These are phyloP conservation scores for Trematomus loennbergii DNA, from an alignment of 2,113 vertebrate species.

Conservation along the genomic window DNA sequence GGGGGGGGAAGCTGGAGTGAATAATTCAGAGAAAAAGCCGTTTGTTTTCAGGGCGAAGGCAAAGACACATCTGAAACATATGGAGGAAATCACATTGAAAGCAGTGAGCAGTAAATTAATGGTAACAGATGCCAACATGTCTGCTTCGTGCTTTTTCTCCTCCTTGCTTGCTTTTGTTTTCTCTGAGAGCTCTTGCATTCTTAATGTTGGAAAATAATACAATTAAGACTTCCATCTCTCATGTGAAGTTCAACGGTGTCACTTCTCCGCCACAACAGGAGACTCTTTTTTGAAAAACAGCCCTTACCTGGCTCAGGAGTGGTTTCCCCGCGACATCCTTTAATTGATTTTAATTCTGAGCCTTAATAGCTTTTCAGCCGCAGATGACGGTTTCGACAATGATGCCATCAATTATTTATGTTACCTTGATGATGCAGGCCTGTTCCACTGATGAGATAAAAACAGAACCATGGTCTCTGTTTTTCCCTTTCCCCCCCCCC, in stretches of 20 bases:
- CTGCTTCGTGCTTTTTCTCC: conserved; percentile 81
- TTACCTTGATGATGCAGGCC: conserved; percentile 68
- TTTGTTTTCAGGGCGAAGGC: conserved; percentile 85
- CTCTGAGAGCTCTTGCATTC: conserved; percentile 78
- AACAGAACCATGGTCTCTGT: conserved; percentile 26
- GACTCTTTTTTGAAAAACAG: not conserved
- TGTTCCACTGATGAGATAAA: conserved; percentile 65
- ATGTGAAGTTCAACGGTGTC: conserved; percentile 20
- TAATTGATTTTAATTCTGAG: conserved; percentile 61
- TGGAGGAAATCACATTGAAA: conserved; percentile 84
- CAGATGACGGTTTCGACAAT: conserved; percentile 36
- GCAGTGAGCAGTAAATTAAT: conserved; percentile 88
- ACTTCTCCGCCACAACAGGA: not conserved
- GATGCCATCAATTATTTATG: conserved; percentile 65
- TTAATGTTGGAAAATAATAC: conserved; percentile 83
- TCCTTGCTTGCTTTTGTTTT: conserved; percentile 73
- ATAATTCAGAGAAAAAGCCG: conserved; percentile 86
- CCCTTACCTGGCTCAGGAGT: conserved; percentile 36
- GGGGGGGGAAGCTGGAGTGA: conserved; percentile 57
- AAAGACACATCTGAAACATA: conserved; percentile 88
- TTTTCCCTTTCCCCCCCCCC: conserved; percentile 6
- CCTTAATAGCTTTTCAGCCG: conserved; percentile 39
- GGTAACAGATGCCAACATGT: conserved; percentile 86
- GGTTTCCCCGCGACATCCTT: not conserved
- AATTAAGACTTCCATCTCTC: conserved; percentile 61